These are phyloP conservation scores for Cryptosula pallasiana DNA, from an alignment of 2,888 invertebrate genomes.

Conservation along the genomic window DNA sequence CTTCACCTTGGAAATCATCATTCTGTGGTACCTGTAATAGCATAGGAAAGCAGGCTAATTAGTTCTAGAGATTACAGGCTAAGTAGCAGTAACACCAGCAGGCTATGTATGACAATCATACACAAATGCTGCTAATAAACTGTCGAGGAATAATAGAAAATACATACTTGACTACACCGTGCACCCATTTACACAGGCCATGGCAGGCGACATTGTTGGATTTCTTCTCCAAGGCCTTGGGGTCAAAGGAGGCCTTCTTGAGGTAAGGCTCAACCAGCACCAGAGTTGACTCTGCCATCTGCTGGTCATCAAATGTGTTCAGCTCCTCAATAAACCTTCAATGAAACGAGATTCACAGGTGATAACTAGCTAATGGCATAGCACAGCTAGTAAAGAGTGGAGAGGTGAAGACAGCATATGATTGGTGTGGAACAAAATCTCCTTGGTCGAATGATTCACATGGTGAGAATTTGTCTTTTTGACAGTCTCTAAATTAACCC, in stretches of 20 bases:
- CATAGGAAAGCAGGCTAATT: background rate
- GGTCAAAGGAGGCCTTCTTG: slow-evolving; percentile 49
- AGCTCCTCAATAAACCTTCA: slow-evolving; percentile 50
- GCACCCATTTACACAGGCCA: slow-evolving; percentile 51
- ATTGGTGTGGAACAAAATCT: no score
- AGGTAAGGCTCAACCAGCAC: slow-evolving; percentile 48
- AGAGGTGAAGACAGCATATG: no score
- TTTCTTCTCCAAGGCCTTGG: slow-evolving; percentile 42
- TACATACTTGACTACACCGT: slow-evolving; percentile 45
- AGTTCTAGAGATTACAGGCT: background rate
- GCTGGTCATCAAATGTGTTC: slow-evolving; percentile 50
- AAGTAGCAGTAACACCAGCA: background rate
- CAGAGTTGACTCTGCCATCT: slow-evolving; percentile 48
- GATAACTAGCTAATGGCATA: no score
- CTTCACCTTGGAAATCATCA: slow-evolving; percentile 52
- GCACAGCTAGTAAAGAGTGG: no score
- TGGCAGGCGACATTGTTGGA: slow-evolving; percentile 46
- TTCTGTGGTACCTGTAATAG: slow-evolving; percentile 44
- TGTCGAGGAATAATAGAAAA: no score
- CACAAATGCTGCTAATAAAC: no score
- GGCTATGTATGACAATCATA: no score
- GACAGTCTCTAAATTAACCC: no score
- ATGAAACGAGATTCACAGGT: background rate
- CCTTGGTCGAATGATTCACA: no score
- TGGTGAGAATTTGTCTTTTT: no score